Evolutionary conservation across 2,888 invertebrate genomes (phyloP).

Genomic region (Mimachlamys varia): DNA sequence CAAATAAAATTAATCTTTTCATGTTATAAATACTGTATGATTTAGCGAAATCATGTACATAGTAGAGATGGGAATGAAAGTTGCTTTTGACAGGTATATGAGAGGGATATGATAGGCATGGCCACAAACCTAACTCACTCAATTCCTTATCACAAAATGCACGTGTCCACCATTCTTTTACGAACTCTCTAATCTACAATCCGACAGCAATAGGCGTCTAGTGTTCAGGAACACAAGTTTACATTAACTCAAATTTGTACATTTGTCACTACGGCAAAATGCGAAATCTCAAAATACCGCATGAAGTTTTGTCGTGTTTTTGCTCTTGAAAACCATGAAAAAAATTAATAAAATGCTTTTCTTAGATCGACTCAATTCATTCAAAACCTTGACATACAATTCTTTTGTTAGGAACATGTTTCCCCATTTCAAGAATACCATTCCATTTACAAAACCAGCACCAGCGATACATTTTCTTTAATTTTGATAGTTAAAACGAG

Average conservation of each 20-base stretch:
- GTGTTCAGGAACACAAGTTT: neutral
- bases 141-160: neutral
- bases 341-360: neutral
- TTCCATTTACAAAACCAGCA: neutral
- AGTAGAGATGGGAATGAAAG: neutral
- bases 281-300: neutral
- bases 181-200: neutral
- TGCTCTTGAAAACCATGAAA: neutral
- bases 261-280: neutral
- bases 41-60: neutral
- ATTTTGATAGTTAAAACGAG: neutral
- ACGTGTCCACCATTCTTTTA: too few relatives aligned
- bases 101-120: constrained; percentile 40
- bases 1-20: neutral
- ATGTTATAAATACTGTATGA: neutral
- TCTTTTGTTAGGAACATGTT: too few relatives aligned
- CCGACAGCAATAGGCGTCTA: neutral
- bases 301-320: too few relatives aligned
- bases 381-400: too few relatives aligned
- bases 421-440: neutral
- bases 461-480: neutral
- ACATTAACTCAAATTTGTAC: neutral
- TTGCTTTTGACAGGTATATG: constrained; percentile 23
- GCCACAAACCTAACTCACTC: constrained; percentile 42
- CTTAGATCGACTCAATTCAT: too few relatives aligned